Conservation (phyloP, 2,797 vertebrate species). For the Mormyrops boulengeri region DNA sequence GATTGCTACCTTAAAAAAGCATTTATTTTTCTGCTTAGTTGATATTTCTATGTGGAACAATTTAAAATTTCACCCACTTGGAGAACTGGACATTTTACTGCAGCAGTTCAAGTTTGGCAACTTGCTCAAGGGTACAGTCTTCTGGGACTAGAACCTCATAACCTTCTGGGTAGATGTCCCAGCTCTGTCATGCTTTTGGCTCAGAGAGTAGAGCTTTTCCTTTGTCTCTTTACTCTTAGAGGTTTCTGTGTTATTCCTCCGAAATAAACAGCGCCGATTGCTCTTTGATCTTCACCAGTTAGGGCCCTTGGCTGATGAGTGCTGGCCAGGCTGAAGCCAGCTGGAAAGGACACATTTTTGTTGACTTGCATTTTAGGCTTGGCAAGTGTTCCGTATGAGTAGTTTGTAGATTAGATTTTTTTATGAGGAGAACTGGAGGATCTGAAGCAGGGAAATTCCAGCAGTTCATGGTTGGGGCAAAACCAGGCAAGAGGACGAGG, state of each 20-base stretch:
- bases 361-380: background rate
- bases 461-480: background rate
- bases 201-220: background rate
- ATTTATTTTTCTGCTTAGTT: background rate
- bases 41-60: background rate
- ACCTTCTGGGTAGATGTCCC: background rate
- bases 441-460: slow-evolving; percentile 20
- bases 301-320: background rate
- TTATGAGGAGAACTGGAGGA: background rate
- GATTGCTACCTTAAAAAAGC: background rate
- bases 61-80: background rate
- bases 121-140: background rate
- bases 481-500: slow-evolving; percentile 6
- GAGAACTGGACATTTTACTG: background rate
- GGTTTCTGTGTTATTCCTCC: background rate
- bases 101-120: background rate
- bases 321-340: background rate
- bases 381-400: background rate
- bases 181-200: background rate
- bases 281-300: background rate
- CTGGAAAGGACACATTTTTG: background rate
- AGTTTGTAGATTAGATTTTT: background rate
- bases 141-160: background rate
- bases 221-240: background rate
- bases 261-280: background rate